Evolutionary conservation across 2,888 invertebrate genomes (phyloP), one percentile per base, ranked within the genome.

Genomic region (Petrolisthes manimaculis): DNA sequence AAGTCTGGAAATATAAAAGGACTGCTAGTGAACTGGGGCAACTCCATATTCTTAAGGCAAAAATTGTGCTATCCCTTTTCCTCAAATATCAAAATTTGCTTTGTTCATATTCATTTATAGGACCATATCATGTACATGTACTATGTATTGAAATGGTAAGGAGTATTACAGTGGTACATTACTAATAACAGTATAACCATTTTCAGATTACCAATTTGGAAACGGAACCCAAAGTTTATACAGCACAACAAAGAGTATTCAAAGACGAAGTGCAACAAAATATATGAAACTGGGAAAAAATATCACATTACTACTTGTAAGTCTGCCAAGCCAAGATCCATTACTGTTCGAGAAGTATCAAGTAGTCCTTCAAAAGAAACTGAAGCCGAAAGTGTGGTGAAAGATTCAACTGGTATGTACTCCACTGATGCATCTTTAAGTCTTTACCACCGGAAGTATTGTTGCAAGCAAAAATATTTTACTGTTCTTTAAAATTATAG

Each of bases 191-290:
- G 2, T 37, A 37, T 37, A 37, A 37, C 37, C 2, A 37, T 86
- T 80, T 80, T 12, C 81, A 86, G 86, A 37, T n/a, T 69, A 8
- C 86, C 79, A 21, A 54, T 79, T 8, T 79, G 86, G 61, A 86
- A 75, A 21, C 69, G 71, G 61, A 56, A 67, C 18, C 69, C 78
- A 51, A 80, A 86, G 71, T n/a, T 71, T n/a, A 18, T n/a, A 14
- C 71, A 71, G 6, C 71, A 71, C 6, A 71, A 21, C 71, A 71
- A 21, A 21, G 71, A 71, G 8, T n/a, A 71, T n/a, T 18, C 71
- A 6, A 71, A n/a, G 21, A 71, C 14, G 71, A 71, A 6, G 21
- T 71, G 14, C 21, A 71, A 21, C 71, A 24, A 86, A 54, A 74
- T 5, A 51, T 18, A 24, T 77, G 55, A 71, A 75, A 37, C 81